These are phyloP conservation scores for Mobula hypostoma DNA, from an alignment of 2,113 vertebrate species.

Conservation along the genomic window DNA sequence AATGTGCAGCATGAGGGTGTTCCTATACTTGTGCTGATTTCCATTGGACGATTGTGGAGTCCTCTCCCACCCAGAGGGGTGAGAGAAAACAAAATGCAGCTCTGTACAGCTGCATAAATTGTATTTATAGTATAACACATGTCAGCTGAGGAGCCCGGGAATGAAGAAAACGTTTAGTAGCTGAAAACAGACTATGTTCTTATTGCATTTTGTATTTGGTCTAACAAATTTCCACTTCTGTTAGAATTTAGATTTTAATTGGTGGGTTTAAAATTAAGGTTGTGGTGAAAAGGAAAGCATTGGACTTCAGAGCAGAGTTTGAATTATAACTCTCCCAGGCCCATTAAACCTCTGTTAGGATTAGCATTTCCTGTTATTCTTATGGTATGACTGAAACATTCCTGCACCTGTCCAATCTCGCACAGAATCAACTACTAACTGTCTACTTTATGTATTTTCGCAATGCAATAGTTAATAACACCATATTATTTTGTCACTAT, in stretches of 20 bases:
- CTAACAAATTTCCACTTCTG: not conserved
- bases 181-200: not conserved
- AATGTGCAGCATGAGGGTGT: not conserved
- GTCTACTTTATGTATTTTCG: not conserved
- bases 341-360: constrained; percentile 22
- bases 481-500: not conserved
- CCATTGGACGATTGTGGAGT: not conserved
- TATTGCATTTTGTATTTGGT: not conserved
- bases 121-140: too few relatives aligned
- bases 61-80: not conserved
- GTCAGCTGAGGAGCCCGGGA: not conserved
- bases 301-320: constrained; percentile 8
- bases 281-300: constrained; percentile 17
- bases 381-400: not conserved
- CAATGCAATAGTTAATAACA: not conserved
- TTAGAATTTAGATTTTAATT: not conserved
- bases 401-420: constrained; percentile 12
- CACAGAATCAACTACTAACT: not conserved
- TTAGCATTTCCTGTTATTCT: constrained; percentile 25
- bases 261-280: not conserved
- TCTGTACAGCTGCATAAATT: not conserved
- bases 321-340: not conserved
- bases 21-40: not conserved
- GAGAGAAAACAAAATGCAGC: not conserved
- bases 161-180: too few relatives aligned